Percentiles rank a stretch among this genome's conserved stretches.
These are phyloP conservation scores for Aphelenchoides fujianensis DNA, from an alignment of 1,140 invertebrate genomes.

Conservation along the genomic window DNA sequence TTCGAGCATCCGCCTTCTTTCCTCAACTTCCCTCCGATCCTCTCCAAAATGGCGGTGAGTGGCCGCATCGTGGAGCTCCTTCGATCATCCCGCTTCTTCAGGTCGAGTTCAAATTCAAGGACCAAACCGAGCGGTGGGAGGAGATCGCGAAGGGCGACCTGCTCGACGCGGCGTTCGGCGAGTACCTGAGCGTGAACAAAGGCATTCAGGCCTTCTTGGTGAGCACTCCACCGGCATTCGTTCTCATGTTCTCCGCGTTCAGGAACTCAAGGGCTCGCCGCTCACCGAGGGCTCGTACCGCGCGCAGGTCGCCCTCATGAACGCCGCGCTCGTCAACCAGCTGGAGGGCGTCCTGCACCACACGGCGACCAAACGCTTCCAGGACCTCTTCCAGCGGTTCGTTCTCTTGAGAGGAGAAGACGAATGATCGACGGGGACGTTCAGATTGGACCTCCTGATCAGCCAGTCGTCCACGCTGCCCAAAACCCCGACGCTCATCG, in stretches of 20 bases:
- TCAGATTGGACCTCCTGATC: neutral
- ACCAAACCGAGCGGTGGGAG: neutral
- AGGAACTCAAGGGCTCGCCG: neutral
- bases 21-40: no score
- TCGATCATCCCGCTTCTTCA: neutral
- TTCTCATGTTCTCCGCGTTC: neutral
- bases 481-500: neutral
- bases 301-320: slow-evolving; percentile 16
- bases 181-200: slow-evolving; percentile 1
- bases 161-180: slow-evolving; percentile 2
- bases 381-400: neutral
- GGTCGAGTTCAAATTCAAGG: neutral
- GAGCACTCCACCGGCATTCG: neutral
- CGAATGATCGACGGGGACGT: neutral
- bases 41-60: neutral
- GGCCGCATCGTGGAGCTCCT: neutral
- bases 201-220: neutral
- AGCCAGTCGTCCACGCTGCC: neutral
- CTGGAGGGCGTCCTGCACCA: neutral
- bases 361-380: neutral
- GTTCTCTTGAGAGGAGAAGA: neutral
- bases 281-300: slow-evolving; percentile 6
- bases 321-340: slow-evolving; percentile 15
- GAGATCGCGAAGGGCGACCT: slow-evolving; percentile 5
- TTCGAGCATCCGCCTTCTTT: no score